Evolutionary conservation across 64 coral and sea anemone genomes (phyloP), one percentile per base, ranked within the genome.

Genomic region (Pocillopora verrucosa): DNA sequence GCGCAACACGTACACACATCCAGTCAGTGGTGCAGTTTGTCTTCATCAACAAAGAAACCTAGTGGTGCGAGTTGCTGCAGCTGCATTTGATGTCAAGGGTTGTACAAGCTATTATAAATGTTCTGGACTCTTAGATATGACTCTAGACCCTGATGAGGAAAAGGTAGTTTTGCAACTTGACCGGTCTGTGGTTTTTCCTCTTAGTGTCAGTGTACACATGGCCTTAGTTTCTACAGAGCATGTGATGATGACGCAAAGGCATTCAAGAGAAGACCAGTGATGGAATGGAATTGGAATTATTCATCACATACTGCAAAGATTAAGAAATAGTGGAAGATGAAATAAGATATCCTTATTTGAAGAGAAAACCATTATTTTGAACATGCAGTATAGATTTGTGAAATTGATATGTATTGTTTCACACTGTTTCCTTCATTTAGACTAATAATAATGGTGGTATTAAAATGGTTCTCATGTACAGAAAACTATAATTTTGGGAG

Each of bases 1-100:
- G 34, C 94, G 97, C 35, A 99, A 99, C 69, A 95, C 94, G 10
- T 95, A 93, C 86, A 93, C 87, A 13, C 97, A 99, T 16, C 97
- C 97, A 5, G 90, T 84, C 11, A 85, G 82, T 30, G 91, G 86
- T 30, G 86, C 90, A 16, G 84, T 99, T 34, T 99, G 94, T 89
- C 76, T 99, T 88, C 97, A 99, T 72, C 78, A 80, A 63, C 88
- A 92, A 36, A 91, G 88, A 34, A 88, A 76, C 65, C 63, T 99
- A 59, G 68, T 99, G 79, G 89, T 89, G 3, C 90, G 91, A 34
- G 94, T 99, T 16, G 59, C 92, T 7, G 91, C 95, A 58, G 97
- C 97, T 41, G 84, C 94, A 45, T 95, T 99, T 85, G 86, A 95
- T 64, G 56, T 73, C 4, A 91, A 99, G 34, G 94, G 97, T 30